These are phyloP conservation scores for Furcula furcula DNA, from an alignment of 2,888 invertebrate genomes.

Conservation along the genomic window DNA sequence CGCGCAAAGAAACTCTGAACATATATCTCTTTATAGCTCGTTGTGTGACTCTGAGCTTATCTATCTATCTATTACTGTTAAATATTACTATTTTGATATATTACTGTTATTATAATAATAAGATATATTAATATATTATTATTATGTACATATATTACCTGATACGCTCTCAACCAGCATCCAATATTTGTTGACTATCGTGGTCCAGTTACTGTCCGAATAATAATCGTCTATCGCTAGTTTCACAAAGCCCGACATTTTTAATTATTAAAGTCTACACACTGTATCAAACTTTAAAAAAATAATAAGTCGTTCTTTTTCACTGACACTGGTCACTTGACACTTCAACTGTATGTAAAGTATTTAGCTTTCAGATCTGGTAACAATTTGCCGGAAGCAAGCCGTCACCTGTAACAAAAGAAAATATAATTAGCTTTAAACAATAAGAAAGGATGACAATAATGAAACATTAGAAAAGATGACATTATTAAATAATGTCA, in stretches of 20 bases:
- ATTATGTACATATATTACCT: too few relatives aligned
- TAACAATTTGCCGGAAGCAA: conserved; percentile 63
- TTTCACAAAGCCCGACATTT: conserved; percentile 84
- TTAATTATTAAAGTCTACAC: conserved; percentile 33
- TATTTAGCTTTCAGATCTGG: conserved; percentile 33
- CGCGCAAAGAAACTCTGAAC: too few relatives aligned
- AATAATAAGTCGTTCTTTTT: conserved; percentile 28
- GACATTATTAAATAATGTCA: too few relatives aligned
- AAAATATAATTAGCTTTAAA: too few relatives aligned
- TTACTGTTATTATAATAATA: not conserved
- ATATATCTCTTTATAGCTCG: too few relatives aligned
- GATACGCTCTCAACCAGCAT: conserved; percentile 87
- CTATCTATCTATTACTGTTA: too few relatives aligned
- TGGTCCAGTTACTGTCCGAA: conserved; percentile 83
- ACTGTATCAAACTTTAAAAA: conserved; percentile 26
- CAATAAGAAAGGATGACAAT: too few relatives aligned
- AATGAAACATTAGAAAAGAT: too few relatives aligned
- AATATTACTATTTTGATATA: not conserved
- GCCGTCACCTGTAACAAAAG: conserved; percentile 69
- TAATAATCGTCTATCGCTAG: conserved; percentile 85
- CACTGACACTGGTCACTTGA: conserved; percentile 56
- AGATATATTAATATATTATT: not conserved
- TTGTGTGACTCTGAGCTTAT: too few relatives aligned
- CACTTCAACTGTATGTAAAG: conserved; percentile 37
- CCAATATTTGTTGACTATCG: conserved; percentile 86